Evolutionary conservation across 1,140 invertebrate genomes (phyloP).

Genomic region (Bombus balteatus): DNA sequence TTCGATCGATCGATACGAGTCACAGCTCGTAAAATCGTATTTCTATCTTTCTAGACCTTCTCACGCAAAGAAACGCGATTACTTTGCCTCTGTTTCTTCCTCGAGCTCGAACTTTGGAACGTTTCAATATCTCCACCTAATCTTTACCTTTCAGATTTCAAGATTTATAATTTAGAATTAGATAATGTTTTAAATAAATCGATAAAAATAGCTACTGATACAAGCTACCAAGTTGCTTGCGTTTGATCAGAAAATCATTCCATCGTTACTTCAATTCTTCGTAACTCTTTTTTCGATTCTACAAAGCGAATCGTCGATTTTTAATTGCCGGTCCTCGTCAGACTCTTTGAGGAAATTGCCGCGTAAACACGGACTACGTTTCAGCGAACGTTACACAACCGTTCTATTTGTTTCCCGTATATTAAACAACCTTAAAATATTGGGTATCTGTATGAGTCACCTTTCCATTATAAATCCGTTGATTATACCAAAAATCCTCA

Average conservation of each 20-base stretch:
- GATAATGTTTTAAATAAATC: not conserved
- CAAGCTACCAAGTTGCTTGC: slow-evolving; percentile 66
- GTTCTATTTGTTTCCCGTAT: too few relatives aligned
- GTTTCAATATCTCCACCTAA: not conserved
- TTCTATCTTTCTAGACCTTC: not conserved
- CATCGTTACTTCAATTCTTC: not conserved
- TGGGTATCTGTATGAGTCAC: not conserved
- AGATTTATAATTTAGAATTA: slow-evolving; percentile 5
- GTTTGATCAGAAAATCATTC: not conserved
- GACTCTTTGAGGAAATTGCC: not conserved
- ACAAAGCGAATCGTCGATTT: not conserved
- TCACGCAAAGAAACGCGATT: too few relatives aligned
- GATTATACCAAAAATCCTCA: not conserved
- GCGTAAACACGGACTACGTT: not conserved
- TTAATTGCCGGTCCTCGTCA: not conserved
- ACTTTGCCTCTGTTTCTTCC: too few relatives aligned
- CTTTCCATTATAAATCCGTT: not conserved
- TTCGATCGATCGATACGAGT: not conserved
- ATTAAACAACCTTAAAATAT: not conserved
- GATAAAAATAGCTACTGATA: slow-evolving; percentile 63
- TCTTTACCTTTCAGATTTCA: not conserved
- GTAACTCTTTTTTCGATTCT: too few relatives aligned
- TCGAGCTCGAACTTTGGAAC: too few relatives aligned
- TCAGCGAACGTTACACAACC: too few relatives aligned
- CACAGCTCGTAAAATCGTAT: not conserved